phyloP scores from a whole-genome alignment of 2,888 invertebrate species.

The Plagodis pulveraria region DNA sequence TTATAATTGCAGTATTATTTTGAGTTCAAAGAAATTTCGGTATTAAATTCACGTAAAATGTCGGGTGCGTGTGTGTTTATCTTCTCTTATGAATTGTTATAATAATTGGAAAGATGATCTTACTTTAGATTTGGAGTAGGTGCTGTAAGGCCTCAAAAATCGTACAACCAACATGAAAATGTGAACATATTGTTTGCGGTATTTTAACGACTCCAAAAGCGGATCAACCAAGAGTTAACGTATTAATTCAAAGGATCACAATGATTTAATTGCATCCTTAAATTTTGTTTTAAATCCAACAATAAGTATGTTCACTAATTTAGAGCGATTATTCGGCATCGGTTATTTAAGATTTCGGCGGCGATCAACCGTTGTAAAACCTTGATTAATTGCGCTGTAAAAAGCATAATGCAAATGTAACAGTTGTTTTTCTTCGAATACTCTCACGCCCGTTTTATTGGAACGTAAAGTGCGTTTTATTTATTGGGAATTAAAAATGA shows the following conservation, averaged over 20 bases:
- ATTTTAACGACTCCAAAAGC: constrained; percentile 67
- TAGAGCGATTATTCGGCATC: constrained; percentile 37
- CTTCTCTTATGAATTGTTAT: constrained; percentile 50
- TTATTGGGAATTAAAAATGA: constrained; percentile 70
- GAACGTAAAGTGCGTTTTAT: constrained; percentile 68
- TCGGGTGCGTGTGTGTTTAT: constrained; percentile 46
- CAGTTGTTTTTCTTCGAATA: constrained; percentile 60
- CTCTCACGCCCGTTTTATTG: constrained; percentile 60
- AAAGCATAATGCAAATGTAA: constrained; percentile 62
- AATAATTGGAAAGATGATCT: constrained; percentile 45
- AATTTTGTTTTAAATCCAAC: constrained; percentile 78
- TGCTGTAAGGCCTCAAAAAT: constrained; percentile 48
- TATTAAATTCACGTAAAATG: constrained; percentile 50
- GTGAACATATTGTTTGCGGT: constrained; percentile 51
- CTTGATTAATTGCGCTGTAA: constrained; percentile 70
- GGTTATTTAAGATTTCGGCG: constrained; percentile 61
- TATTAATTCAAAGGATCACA: constrained; percentile 73
- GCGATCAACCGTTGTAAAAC: constrained; percentile 53
- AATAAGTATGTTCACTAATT: constrained; percentile 53
- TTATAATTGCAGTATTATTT: constrained; percentile 55
- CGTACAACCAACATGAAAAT: constrained; percentile 33
- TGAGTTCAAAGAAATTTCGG: constrained; percentile 59
- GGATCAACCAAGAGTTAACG: constrained; percentile 59
- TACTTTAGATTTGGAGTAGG: constrained; percentile 47
- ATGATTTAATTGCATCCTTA: constrained; percentile 75